phyloP scores from a whole-genome alignment of 2,113 vertebrate species.

The Cochlearius cochlearius region DNA sequence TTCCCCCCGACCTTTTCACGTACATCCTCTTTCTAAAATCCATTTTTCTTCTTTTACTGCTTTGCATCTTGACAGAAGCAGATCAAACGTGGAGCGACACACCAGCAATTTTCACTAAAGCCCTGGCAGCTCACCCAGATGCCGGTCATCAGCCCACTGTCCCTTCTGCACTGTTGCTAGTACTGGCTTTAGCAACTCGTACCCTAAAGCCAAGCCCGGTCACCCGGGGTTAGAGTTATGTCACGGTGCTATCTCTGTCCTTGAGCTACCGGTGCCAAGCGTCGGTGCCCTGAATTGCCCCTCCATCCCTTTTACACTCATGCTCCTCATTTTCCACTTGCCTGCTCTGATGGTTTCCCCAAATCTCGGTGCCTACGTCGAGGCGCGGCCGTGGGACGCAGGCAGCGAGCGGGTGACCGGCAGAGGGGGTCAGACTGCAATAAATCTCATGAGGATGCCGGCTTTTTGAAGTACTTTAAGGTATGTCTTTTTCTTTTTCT shows the following conservation, averaged over 20 bases:
- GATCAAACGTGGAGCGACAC: slow-evolving; percentile 67
- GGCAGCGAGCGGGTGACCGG: not conserved
- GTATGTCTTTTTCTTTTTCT: not conserved
- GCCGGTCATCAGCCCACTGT: not conserved
- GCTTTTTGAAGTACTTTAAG: not conserved
- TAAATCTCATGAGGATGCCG: not conserved
- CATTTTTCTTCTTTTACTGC: slow-evolving; percentile 61
- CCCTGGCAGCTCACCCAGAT: slow-evolving; percentile 46
- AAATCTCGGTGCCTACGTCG: fast-evolving
- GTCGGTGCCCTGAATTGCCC: fast-evolving
- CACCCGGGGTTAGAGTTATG: not conserved
- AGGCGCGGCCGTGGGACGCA: not conserved
- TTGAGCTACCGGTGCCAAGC: not conserved
- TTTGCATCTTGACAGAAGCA: slow-evolving; percentile 74
- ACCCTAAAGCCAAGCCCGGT: not conserved
- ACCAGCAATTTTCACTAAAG: slow-evolving; percentile 79
- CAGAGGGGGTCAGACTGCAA: slow-evolving; percentile 27
- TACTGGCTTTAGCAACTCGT: not conserved
- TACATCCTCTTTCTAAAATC: not conserved
- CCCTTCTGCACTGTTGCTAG: not conserved
- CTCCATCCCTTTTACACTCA: not conserved
- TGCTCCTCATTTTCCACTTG: not conserved
- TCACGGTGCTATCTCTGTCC: not conserved
- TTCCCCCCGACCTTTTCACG: not conserved
- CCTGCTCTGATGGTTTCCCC: not conserved